These are phyloP conservation scores for Drosophila ohnishii DNA, from an alignment of 1,140 invertebrate species.

Conservation along the genomic window DNA sequence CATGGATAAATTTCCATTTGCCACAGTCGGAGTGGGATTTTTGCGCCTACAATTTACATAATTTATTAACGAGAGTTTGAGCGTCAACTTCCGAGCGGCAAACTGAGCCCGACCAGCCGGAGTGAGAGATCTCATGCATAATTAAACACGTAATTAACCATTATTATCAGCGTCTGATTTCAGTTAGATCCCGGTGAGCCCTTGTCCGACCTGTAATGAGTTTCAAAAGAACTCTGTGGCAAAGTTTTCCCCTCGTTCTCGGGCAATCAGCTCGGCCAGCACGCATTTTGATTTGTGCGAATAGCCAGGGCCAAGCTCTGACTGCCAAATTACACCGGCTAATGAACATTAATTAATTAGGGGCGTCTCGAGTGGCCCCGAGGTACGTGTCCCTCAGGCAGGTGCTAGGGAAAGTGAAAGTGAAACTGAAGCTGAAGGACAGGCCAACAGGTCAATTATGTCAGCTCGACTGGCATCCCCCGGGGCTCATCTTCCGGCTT, in stretches of 20 bases:
- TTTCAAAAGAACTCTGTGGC: slow-evolving; percentile 59
- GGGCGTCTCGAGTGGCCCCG: slow-evolving; percentile 22
- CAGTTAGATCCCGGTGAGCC: slow-evolving; percentile 46
- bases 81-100: slow-evolving; percentile 70
- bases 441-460: slow-evolving; percentile 59
- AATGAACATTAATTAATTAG: slow-evolving; percentile 80
- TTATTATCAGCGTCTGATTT: slow-evolving; percentile 81
- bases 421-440: slow-evolving; percentile 13
- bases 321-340: slow-evolving; percentile 56
- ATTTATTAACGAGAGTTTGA: slow-evolving; percentile 81
- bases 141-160: slow-evolving; percentile 81
- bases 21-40: slow-evolving; percentile 37
- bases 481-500: background rate
- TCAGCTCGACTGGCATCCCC: slow-evolving; percentile 27
- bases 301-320: slow-evolving; percentile 27
- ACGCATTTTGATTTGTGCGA: slow-evolving; percentile 74
- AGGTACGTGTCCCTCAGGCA: slow-evolving; percentile 44
- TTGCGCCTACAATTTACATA: slow-evolving; percentile 80
- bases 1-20: slow-evolving; percentile 69
- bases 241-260: slow-evolving; percentile 40
- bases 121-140: slow-evolving; percentile 70
- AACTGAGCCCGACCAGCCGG: slow-evolving; percentile 30
- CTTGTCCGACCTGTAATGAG: slow-evolving; percentile 62
- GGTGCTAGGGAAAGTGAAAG: slow-evolving; percentile 33
- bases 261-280: slow-evolving; percentile 60